Evolutionary conservation across 2,888 invertebrate species (phyloP), one percentile per base, ranked within the genome.

Genomic region (Hyles lineata): DNA sequence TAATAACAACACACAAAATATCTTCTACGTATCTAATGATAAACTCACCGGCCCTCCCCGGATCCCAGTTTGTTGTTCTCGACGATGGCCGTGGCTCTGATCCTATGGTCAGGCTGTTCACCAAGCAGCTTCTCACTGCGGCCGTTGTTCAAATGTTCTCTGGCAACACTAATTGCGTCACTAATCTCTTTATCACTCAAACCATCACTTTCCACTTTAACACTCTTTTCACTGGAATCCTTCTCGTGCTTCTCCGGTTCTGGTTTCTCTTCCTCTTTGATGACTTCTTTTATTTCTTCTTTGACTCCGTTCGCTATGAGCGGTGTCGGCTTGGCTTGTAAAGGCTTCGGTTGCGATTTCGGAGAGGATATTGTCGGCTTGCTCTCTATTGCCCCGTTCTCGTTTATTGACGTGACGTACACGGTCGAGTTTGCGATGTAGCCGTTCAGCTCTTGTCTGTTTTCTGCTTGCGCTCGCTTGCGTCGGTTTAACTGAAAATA

Each of bases 361-460:
- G 95, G 93, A 9, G 94, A 94, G 7, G 94, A 92, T 83, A 92
- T 93, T 4, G 91, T 92, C 1, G 95, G 94, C 76, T 94, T 93
- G 78, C 88, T 90, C 76, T 94, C 93, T 82, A 94, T 92, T 17
- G 95, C 87, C 75, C 95, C 92, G 90, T 95, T 93, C 81, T 95
- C 94, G 89, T 92, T 93, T 71, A 97, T 96, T 79, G 97, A 97
- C 77, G 97, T 97, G 80, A 97, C 97, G 95, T 97, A 98, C 80
- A 98, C 97, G 73, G 97, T 97, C 74, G 97, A 97, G 87, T 96
- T 97, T 87, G 97, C 97, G 85, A 97, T 97, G 87, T 97, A 96
- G 75, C 97, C 97, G 95, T 97, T 98, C 78, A 97, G 93, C 82
- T 97, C 97, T 80, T 92, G 90, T 72, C 90, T 82, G 82, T 92